phyloP scores from a whole-genome alignment of 1,140 invertebrate genomes.

The Sesamia nonagrioides region DNA sequence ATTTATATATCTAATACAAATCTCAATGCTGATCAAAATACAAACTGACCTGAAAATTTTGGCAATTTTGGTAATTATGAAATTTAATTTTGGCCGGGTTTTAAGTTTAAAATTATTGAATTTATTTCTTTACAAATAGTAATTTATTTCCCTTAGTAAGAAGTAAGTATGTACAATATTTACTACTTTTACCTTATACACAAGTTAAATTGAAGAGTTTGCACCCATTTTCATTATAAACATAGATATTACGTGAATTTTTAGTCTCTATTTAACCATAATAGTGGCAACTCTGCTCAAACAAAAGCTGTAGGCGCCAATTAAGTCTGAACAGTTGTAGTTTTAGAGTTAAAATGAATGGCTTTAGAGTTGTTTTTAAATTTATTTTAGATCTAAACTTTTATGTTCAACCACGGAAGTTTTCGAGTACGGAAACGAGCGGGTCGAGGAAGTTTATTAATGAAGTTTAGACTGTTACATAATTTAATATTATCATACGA shows the following conservation, averaged over 20 bases:
- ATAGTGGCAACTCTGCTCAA: background rate
- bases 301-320: constrained; percentile 36
- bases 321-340: constrained; percentile 37
- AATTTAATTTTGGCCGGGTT: too few species aligned
- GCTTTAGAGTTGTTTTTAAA: constrained; percentile 46
- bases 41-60: too few species aligned
- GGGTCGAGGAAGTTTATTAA: constrained; percentile 23
- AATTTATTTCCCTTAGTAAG: too few species aligned
- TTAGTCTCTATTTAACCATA: constrained; percentile 11
- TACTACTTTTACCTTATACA: too few species aligned
- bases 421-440: constrained; percentile 3
- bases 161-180: too few species aligned
- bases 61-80: too few species aligned
- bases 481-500: constrained; percentile 11
- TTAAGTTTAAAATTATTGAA: too few species aligned
- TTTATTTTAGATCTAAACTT: constrained; percentile 45
- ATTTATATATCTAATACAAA: too few species aligned
- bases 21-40: too few species aligned
- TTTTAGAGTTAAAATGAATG: constrained; percentile 24
- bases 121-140: too few species aligned
- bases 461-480: constrained; percentile 35
- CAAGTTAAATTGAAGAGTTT: too few species aligned
- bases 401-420: constrained; percentile 19
- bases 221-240: too few species aligned
- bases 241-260: background rate